A percentile compares a stretch with the other conserved stretches of the same genome.
phyloP scores from a whole-genome alignment of 1,140 invertebrate species.

The Cecropterus lyciades region DNA sequence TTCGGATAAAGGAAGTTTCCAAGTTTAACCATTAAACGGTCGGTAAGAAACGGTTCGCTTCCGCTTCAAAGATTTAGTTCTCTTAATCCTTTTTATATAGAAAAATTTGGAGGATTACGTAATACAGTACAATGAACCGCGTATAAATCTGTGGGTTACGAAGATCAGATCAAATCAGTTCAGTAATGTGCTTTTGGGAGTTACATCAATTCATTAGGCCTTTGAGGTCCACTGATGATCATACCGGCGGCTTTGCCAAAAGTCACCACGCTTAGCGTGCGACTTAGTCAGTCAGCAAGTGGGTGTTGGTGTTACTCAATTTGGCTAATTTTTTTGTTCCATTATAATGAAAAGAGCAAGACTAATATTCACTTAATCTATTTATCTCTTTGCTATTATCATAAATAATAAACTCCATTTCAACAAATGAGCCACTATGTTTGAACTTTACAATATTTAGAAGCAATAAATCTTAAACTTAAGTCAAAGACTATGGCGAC shows the following conservation, averaged over 20 bases:
- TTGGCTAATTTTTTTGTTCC: no score
- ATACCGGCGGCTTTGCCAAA: no score
- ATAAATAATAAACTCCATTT: neutral
- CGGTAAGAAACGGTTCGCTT: neutral
- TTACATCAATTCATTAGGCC: no score
- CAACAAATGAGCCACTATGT: constrained; percentile 3
- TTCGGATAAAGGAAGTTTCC: constrained; percentile 2
- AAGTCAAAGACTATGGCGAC: neutral
- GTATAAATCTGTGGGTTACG: no score
- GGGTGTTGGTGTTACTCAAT: no score
- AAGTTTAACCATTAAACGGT: constrained; percentile 16
- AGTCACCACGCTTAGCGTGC: no score
- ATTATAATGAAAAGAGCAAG: no score
- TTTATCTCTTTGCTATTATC: neutral
- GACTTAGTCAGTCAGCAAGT: no score
- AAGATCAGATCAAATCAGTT: no score
- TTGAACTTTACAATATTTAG: constrained; percentile 26
- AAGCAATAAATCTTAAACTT: constrained; percentile 31
- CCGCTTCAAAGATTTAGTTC: neutral
- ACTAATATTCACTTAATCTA: neutral
- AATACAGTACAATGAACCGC: no score
- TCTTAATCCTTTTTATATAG: neutral
- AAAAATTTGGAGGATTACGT: neutral
- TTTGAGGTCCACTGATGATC: no score
- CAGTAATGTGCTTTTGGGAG: no score